Evolutionary conservation across 2,797 vertebrate species (phyloP), one percentile per base, ranked within the genome.

Genomic region (Kryptopterus vitreolus): DNA sequence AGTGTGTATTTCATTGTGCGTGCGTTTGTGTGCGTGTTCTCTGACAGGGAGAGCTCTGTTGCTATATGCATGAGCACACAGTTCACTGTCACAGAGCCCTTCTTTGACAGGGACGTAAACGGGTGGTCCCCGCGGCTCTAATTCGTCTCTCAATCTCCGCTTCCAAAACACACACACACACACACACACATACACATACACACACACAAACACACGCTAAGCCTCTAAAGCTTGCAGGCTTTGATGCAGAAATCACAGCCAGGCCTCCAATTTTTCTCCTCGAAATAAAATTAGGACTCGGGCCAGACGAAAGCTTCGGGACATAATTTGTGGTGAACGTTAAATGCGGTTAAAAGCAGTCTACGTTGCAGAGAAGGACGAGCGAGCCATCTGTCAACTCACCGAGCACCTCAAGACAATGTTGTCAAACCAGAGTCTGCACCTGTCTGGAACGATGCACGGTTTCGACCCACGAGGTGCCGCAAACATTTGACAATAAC

Each of bases 121-220:
- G 65, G 59, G 66, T 68, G 57, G 48, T 65, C 46, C 53, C 85
- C 87, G 78, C 61, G 78, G 78, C 55, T 77, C 46, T 83, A 65
- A 70, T 85, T 80, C 86, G 82, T 86, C 85, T 31, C 82, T 62
- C 80, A 75, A 63, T 77, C 76, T 65, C 78, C 31, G 61, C 53
- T 65, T 77, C 80, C 76, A 38, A 62, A 59, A 79, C 69, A 63
- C 58, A 79, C 48, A 71, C n/a, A n/a, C n/a, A n/a, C n/a, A n/a
- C n/a, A n/a, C n/a, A n/a, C n/a, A n/a, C n/a, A n/a, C n/a, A n/a
- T n/a, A n/a, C n/a, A n/a, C n/a, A n/a, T n/a, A n/a, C n/a, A n/a
- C n/a, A n/a, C n/a, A n/a, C n/a, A n/a, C n/a, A 62, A 59, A 79
- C 69, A 63, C 58, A 79, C 48, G 69, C 57, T 55, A 59, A 76